Percentiles rank a stretch among this genome's conserved stretches.
Conservation (phyloP, 2,888 invertebrate genomes). For the Tholera decimalis region DNA sequence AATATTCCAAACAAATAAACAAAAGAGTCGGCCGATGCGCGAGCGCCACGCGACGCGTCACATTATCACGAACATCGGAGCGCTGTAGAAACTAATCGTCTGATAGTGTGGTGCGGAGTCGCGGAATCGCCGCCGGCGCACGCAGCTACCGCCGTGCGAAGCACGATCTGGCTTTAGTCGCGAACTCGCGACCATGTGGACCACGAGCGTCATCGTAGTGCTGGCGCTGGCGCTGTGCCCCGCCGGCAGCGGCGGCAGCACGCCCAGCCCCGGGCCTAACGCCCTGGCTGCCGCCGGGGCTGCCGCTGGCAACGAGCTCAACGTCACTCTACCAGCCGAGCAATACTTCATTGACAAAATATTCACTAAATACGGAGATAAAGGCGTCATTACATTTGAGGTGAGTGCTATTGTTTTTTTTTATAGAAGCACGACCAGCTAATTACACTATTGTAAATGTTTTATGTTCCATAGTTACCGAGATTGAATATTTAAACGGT, state of each 20-base stretch:
- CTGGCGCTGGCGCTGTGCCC: constrained; percentile 74
- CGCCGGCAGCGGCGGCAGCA: constrained; percentile 65
- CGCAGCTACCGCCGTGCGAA: constrained; percentile 34
- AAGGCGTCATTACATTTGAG: constrained; percentile 91
- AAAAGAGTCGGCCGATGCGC: constrained; percentile 75
- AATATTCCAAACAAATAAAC: constrained; percentile 85
- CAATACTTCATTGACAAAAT: constrained; percentile 89
- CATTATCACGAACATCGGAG: constrained; percentile 76
- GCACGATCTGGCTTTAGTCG: too few relatives aligned
- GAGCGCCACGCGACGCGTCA: constrained; percentile 74
- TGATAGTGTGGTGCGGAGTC: constrained; percentile 82
- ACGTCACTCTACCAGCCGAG: constrained; percentile 80
- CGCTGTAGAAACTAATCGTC: constrained; percentile 75
- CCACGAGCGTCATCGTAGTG: constrained; percentile 79
- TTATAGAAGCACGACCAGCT: neutral
- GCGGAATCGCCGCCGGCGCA: constrained; percentile 71
- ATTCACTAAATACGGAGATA: constrained; percentile 91
- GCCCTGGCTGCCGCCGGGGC: constrained; percentile 65
- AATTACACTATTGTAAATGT: constrained; percentile 16
- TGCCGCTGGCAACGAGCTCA: constrained; percentile 69
- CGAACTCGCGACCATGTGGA: constrained; percentile 82
- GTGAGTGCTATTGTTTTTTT: constrained; percentile 74
- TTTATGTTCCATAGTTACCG: constrained; percentile 22
- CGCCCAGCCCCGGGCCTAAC: constrained; percentile 75
- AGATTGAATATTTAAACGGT: constrained; percentile 20